Conservation (phyloP, 2,888 invertebrate species). For the Eristalis tenax region DNA sequence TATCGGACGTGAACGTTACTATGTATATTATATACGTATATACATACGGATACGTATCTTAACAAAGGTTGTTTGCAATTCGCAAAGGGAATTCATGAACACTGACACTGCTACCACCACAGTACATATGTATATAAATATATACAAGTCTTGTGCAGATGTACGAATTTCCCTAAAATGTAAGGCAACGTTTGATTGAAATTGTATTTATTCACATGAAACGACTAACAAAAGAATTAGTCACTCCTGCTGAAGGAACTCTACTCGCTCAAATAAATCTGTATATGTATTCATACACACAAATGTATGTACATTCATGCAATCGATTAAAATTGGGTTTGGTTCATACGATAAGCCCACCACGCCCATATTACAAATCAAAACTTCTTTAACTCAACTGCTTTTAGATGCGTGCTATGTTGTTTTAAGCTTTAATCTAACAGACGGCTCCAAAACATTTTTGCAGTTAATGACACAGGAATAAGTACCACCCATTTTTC, state of each 20-base stretch:
- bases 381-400: neutral
- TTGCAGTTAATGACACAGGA: neutral
- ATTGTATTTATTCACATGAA: neutral
- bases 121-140: neutral
- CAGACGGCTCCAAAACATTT: neutral
- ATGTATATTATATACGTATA: neutral
- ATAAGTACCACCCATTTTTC: too few species aligned
- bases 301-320: slow-evolving; percentile 16
- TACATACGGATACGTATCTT: neutral
- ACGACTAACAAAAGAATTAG: slow-evolving; percentile 7
- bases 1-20: neutral
- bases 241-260: slow-evolving; percentile 24
- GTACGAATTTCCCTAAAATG: neutral
- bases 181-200: neutral
- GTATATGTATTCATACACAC: neutral
- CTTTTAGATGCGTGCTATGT: neutral
- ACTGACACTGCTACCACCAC: neutral
- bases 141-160: too few species aligned
- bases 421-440: neutral
- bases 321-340: slow-evolving; percentile 55
- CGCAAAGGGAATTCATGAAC: neutral
- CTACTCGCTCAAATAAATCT: neutral
- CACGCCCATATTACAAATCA: slow-evolving; percentile 55
- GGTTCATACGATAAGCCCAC: slow-evolving; percentile 52
- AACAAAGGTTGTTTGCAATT: neutral